phyloP scores from a whole-genome alignment of 1,140 invertebrate genomes.

The Cherax destructor region DNA sequence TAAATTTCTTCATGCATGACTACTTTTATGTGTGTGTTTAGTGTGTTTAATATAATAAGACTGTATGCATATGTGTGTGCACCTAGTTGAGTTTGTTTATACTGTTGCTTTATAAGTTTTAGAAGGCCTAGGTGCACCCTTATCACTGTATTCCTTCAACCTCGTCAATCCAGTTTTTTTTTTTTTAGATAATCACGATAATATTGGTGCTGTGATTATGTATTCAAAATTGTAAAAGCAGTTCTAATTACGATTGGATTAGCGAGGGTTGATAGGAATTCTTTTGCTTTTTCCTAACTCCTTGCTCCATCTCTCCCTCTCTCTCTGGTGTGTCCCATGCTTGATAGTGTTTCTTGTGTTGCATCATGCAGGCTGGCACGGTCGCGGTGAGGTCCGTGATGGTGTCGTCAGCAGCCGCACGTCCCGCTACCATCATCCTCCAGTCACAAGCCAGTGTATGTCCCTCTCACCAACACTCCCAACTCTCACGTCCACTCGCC shows the following conservation, averaged over 20 bases:
- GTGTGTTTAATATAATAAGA: neutral
- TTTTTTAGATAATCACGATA: no score
- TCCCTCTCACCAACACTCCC: conserved; percentile 45
- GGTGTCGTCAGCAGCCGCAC: conserved; percentile 56
- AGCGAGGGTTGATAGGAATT: neutral
- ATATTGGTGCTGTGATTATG: no score
- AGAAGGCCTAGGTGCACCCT: conserved; percentile 34
- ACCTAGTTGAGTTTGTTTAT: conserved; percentile 17
- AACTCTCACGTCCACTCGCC: neutral
- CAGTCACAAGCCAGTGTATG: conserved; percentile 66
- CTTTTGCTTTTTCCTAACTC: neutral
- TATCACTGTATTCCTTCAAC: neutral
- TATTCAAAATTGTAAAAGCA: neutral
- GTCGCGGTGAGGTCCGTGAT: conserved; percentile 64
- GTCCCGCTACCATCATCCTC: conserved; percentile 55
- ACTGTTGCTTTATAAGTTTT: conserved; percentile 26
- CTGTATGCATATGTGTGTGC: conserved; percentile 12
- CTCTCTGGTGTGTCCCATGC: conserved; percentile 32
- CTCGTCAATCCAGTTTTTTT: neutral
- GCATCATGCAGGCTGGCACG: conserved; percentile 56
- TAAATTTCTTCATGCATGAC: neutral
- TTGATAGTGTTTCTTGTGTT: conserved; percentile 55
- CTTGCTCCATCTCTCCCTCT: neutral
- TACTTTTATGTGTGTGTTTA: conserved; percentile 11
- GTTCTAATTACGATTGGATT: neutral